phyloP scores from a whole-genome alignment of 1,140 invertebrate species.

The Wiebesia pumilae region DNA sequence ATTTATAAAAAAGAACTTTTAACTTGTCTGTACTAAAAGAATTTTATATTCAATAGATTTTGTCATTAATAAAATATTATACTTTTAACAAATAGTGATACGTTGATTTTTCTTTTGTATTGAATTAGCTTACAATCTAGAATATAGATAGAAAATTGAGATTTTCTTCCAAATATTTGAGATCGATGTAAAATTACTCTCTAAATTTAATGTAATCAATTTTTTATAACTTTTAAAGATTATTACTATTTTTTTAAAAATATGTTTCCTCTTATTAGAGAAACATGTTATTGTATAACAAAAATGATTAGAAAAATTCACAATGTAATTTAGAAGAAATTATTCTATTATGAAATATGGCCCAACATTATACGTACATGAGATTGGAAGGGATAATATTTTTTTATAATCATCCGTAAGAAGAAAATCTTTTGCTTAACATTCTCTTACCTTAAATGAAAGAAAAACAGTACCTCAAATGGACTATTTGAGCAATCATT shows the following conservation, averaged over 20 bases:
- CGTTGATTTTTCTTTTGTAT: background rate
- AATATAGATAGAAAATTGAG: background rate
- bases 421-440: too few relatives aligned
- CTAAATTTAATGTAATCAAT: background rate
- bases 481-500: background rate
- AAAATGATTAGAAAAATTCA: too few relatives aligned
- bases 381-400: too few relatives aligned
- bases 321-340: too few relatives aligned
- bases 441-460: background rate
- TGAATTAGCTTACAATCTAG: background rate
- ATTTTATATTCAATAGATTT: background rate
- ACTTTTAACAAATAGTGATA: background rate
- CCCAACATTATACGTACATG: too few relatives aligned
- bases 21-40: background rate
- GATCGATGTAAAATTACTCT: background rate
- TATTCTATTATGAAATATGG: too few relatives aligned
- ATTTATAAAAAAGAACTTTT: background rate
- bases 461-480: background rate
- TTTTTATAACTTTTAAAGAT: background rate
- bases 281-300: too few relatives aligned
- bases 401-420: too few relatives aligned
- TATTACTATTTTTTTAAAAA: background rate
- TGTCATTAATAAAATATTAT: background rate
- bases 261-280: too few relatives aligned
- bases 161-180: background rate